These are phyloP conservation scores for Mizuhopecten yessoensis DNA, from an alignment of 1,140 invertebrate species.

Conservation along the genomic window DNA sequence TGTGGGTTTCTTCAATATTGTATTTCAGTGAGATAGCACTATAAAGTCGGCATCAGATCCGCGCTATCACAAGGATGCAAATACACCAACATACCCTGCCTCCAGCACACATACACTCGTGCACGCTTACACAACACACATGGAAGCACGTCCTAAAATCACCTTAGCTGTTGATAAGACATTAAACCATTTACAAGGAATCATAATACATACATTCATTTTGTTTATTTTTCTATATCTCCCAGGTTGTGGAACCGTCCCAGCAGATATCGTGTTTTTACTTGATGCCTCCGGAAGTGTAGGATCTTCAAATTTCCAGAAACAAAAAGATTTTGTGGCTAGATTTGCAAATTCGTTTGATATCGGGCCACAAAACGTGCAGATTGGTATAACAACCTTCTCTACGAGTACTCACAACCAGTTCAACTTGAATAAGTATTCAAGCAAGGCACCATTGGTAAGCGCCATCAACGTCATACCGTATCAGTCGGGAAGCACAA, in stretches of 20 bases:
- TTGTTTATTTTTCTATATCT: too few species aligned
- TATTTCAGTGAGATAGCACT: too few species aligned
- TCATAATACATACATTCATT: too few species aligned
- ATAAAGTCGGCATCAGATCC: too few species aligned
- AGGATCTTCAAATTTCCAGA: conserved; percentile 70
- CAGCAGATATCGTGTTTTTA: conserved; percentile 78
- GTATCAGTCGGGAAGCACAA: conserved; percentile 68
- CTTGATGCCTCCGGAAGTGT: conserved; percentile 78
- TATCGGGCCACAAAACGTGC: conserved; percentile 66
- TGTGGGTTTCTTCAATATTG: too few species aligned
- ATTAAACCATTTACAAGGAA: too few species aligned
- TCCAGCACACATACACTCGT: too few species aligned
- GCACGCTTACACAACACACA: too few species aligned
- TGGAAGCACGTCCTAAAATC: too few species aligned
- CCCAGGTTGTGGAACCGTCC: conserved; percentile 72
- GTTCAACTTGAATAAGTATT: conserved; percentile 73
- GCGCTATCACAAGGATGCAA: too few species aligned
- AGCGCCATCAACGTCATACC: conserved; percentile 66
- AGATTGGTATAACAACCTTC: conserved; percentile 72
- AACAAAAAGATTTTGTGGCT: conserved; percentile 76
- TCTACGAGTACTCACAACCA: conserved; percentile 66
- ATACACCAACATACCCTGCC: too few species aligned
- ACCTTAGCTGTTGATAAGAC: too few species aligned
- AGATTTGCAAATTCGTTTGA: conserved; percentile 72
- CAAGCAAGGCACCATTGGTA: conserved; percentile 57